phyloP scores from a whole-genome alignment of 2,888 invertebrate species.

The Miltochrista miniata region DNA sequence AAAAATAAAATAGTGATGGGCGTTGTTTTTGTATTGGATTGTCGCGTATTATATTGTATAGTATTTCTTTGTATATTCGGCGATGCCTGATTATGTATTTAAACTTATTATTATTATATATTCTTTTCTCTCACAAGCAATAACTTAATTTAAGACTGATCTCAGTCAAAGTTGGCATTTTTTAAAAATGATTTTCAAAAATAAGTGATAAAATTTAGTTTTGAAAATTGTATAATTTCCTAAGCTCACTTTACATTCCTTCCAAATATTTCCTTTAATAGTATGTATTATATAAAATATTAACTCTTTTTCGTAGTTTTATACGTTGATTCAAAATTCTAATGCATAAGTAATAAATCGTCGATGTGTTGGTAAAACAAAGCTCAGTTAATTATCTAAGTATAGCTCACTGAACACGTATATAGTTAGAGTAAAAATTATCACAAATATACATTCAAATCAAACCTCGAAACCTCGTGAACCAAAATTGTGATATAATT shows the following conservation, averaged over 20 bases:
- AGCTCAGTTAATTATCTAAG: conserved; percentile 28
- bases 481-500: too few species aligned
- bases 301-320: too few species aligned
- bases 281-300: not conserved
- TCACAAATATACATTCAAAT: too few species aligned
- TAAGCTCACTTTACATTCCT: conserved; percentile 38
- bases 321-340: too few species aligned
- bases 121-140: not conserved
- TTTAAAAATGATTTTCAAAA: too few species aligned
- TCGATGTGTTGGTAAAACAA: conserved; percentile 9
- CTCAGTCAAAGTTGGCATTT: too few species aligned
- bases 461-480: not conserved
- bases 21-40: not conserved
- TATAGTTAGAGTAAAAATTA: too few species aligned
- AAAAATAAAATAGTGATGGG: not conserved
- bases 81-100: not conserved
- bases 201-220: not conserved
- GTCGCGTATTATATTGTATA: not conserved
- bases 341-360: not conserved
- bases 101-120: not conserved
- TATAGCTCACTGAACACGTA: conserved; percentile 22
- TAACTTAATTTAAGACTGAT: too few species aligned
- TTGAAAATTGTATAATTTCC: not conserved
- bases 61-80: not conserved
- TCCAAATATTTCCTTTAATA: conserved; percentile 5